A percentile compares a stretch with the other conserved stretches of the same genome.
Conservation (phyloP, 2,113 vertebrate genomes). For the Cottus gobio region DNA sequence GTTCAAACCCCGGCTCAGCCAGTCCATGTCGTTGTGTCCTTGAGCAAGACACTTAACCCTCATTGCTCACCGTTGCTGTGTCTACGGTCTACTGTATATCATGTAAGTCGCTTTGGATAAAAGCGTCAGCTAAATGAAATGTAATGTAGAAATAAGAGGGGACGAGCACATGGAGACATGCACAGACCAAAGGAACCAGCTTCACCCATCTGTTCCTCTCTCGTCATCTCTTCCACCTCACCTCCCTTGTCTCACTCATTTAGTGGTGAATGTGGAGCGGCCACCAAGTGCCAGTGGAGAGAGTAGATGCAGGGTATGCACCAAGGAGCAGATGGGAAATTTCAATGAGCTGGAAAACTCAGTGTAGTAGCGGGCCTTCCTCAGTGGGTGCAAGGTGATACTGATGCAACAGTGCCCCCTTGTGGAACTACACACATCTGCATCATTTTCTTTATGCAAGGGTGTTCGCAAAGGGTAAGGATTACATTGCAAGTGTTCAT, state of each 20-base stretch:
- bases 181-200: conserved; percentile 38
- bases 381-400: neutral
- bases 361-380: conserved; percentile 9
- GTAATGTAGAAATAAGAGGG: neutral
- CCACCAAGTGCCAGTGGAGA: conserved; percentile 24
- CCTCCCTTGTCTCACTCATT: conserved; percentile 68
- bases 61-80: too few relatives aligned
- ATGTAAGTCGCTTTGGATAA: too few relatives aligned
- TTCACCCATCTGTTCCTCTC: conserved; percentile 58
- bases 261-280: conserved; percentile 52
- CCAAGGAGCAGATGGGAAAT: conserved; percentile 64
- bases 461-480: neutral
- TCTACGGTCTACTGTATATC: too few relatives aligned
- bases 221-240: conserved; percentile 65
- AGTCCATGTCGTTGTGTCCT: too few relatives aligned
- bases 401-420: conserved; percentile 49
- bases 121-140: too few relatives aligned
- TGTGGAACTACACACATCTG: conserved; percentile 29
- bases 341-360: conserved; percentile 69
- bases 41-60: too few relatives aligned
- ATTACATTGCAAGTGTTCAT: neutral
- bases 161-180: conserved; percentile 13
- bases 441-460: neutral
- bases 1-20: too few relatives aligned
- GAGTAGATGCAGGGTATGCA: conserved; percentile 28